Evolutionary conservation across 2,888 invertebrate genomes (phyloP).

Genomic region (Dryocosmus kuriphilus): DNA sequence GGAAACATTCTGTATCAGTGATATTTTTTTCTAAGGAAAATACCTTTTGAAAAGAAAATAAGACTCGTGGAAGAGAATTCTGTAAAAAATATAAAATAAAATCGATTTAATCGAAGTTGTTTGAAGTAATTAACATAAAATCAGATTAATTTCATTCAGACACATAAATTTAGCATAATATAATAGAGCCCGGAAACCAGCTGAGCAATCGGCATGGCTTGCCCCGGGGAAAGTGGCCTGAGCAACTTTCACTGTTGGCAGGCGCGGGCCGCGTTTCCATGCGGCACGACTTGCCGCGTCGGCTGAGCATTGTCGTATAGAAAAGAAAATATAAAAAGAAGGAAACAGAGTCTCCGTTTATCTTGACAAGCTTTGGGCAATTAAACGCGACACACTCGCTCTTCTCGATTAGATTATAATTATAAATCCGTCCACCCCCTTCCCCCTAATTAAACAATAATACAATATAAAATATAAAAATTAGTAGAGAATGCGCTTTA

Average conservation of each 20-base stretch:
- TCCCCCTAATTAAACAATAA: neutral
- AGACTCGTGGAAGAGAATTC: neutral
- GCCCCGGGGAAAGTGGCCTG: constrained; percentile 75
- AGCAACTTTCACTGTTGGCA: constrained; percentile 75
- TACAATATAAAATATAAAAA: constrained; percentile 8
- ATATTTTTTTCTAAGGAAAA: neutral
- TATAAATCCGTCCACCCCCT: neutral
- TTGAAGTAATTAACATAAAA: constrained; percentile 6
- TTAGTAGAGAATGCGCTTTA: constrained; percentile 5
- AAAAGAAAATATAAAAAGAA: constrained; percentile 30
- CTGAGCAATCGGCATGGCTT: constrained; percentile 63
- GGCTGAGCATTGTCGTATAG: constrained; percentile 46
- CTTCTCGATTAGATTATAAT: neutral
- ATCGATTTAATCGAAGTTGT: neutral
- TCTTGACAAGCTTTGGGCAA: constrained; percentile 55
- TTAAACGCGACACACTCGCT: constrained; percentile 47
- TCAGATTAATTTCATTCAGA: neutral
- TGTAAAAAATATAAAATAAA: neutral
- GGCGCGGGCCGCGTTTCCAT: constrained; percentile 54
- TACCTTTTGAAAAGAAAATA: too few species aligned
- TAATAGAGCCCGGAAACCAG: constrained; percentile 69
- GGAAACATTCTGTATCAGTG: too few species aligned
- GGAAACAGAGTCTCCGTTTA: constrained; percentile 41
- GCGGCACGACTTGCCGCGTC: constrained; percentile 53
- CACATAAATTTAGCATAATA: constrained; percentile 18